Evolutionary conservation across 2,797 vertebrate genomes (phyloP).

Genomic region (Limnodromus scolopaceus): DNA sequence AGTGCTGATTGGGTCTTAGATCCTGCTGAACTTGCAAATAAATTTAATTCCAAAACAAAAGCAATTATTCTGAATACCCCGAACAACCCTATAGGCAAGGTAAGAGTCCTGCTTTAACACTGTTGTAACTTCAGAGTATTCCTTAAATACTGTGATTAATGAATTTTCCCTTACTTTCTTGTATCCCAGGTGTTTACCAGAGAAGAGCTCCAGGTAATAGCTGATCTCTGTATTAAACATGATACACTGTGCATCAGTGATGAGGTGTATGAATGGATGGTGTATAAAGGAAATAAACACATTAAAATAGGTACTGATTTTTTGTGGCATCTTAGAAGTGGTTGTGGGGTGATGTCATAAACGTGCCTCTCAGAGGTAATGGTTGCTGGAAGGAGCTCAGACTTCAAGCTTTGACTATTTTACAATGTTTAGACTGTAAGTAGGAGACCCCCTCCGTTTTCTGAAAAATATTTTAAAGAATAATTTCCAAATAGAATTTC

Average conservation of each 20-base stretch:
- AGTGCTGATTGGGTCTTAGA: conserved; percentile 92
- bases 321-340: neutral
- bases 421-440: neutral
- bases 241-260: conserved; percentile 95
- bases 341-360: neutral
- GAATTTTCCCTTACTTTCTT: neutral
- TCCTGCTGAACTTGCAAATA: conserved; percentile 88
- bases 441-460: neutral
- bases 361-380: neutral
- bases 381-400: neutral
- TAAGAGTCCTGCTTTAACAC: conserved; percentile 43
- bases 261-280: conserved; percentile 97
- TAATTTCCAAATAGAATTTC: neutral
- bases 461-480: neutral
- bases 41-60: conserved; percentile 94
- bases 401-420: neutral
- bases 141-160: neutral
- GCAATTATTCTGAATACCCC: conserved; percentile 96
- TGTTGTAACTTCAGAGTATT: neutral
- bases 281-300: conserved; percentile 91
- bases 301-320: conserved; percentile 89
- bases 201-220: conserved; percentile 91
- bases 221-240: conserved; percentile 92
- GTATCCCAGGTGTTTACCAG: conserved; percentile 84
- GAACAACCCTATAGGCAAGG: conserved; percentile 95